phyloP scores from a whole-genome alignment of 2,113 vertebrate species.

The Haplotaxodon microlepis region DNA sequence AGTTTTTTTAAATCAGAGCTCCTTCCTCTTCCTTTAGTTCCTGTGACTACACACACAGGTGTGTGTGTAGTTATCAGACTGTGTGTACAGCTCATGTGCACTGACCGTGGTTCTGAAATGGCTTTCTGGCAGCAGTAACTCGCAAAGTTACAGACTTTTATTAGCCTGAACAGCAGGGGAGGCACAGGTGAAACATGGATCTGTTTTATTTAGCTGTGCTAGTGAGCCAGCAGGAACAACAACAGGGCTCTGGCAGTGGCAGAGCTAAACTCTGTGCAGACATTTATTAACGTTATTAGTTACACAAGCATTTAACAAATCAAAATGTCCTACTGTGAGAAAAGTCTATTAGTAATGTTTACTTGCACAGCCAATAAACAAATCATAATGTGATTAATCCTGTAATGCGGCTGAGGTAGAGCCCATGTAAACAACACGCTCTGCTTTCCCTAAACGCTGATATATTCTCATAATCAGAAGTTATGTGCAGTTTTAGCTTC shows the following conservation, averaged over 20 bases:
- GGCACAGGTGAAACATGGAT: background rate
- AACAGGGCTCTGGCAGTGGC: background rate
- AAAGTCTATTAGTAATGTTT: conserved; percentile 2
- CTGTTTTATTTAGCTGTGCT: background rate
- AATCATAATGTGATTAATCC: background rate
- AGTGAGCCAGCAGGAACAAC: background rate
- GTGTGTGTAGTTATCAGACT: background rate
- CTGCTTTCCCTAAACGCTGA: background rate
- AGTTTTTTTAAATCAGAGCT: background rate
- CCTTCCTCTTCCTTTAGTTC: background rate
- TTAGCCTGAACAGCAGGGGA: background rate
- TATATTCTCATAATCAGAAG: background rate
- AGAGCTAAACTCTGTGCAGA: background rate
- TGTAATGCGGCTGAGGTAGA: background rate
- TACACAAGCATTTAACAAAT: conserved; percentile 20
- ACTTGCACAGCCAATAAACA: background rate
- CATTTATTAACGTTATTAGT: conserved; percentile 1
- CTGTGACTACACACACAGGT: background rate
- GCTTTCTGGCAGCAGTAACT: background rate
- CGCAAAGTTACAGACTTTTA: background rate
- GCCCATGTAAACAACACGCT: background rate
- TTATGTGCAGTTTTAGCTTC: background rate
- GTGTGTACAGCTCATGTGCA: background rate
- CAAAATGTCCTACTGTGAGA: background rate
- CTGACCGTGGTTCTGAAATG: conserved; percentile 17